Evolutionary conservation across 2,888 invertebrate genomes (phyloP), one percentile per base, ranked within the genome.

Genomic region (Quadroppia sp.): DNA sequence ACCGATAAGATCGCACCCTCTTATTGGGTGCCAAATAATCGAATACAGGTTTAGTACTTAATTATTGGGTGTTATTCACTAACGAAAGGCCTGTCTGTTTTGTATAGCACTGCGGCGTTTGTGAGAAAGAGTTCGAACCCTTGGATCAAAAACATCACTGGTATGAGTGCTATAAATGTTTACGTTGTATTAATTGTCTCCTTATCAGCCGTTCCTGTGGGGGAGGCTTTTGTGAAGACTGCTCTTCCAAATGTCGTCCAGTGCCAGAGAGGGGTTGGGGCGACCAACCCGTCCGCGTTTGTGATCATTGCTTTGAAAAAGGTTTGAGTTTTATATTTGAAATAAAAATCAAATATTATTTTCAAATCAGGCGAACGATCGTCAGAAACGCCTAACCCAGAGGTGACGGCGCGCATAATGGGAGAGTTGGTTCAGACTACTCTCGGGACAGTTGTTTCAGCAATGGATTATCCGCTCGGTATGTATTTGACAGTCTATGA

Each of bases 11-110:
- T 89, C 36, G 89, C 89, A 17, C 92, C 92, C 0, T 86, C 86
- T 48, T 91, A 91, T 82, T 92, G 91, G 92, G 86, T 87, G 74
- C 89, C 90, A 11, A 91, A 91, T 81, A 84, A 87, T 77, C 87
- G 90, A 81, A 90, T 91, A 76, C 87, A 84, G 80, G 89, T 89
- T 81, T 82, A 83, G 1, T 61, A 9, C 9, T 30, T 9, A 61
- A 2, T 67, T 23, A 72, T 70, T 36, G 30, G n/a, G 30, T 17
- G 9, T 59, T 48, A 11, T 50, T 56, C 48, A 17, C 23, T 23
- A 23, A 20, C 50, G 15, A 64, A 40, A 56, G 45, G 36, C 71
- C 28, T n/a, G n/a, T 75, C 72, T 17, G 59, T 72, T 64, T 36
- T 56, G 76, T 77, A 50, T 78, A 89, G 89, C 81, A 86, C 77